These are phyloP conservation scores for Drosophila obscura DNA, from an alignment of 1,140 invertebrate genomes.

Conservation along the genomic window DNA sequence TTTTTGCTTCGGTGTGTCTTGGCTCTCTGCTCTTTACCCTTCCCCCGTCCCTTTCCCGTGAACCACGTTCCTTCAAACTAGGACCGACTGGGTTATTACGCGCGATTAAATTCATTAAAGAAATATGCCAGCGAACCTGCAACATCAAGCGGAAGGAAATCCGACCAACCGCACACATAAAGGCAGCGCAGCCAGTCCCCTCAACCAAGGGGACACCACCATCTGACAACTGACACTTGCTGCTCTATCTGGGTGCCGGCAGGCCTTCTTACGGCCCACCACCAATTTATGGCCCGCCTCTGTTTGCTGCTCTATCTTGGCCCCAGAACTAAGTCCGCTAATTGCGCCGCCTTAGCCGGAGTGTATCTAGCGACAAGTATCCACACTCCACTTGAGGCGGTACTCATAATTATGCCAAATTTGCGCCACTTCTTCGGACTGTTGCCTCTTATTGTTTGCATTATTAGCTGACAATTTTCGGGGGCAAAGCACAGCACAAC, in stretches of 20 bases:
- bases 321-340: constrained; percentile 68
- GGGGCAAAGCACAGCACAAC: neutral
- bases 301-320: constrained; percentile 21
- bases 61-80: too few species aligned
- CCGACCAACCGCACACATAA: neutral
- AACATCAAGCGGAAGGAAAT: constrained; percentile 50
- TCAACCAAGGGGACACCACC: constrained; percentile 18
- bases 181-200: constrained; percentile 10
- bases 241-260: constrained; percentile 61
- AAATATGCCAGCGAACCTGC: constrained; percentile 54
- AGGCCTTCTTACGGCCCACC: constrained; percentile 45
- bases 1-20: too few species aligned
- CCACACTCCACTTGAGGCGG: neutral
- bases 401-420: constrained; percentile 64
- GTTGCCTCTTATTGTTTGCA: constrained; percentile 68
- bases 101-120: constrained; percentile 79
- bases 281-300: constrained; percentile 60
- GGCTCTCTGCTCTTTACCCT: too few species aligned
- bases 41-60: too few species aligned
- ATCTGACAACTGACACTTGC: constrained; percentile 70
- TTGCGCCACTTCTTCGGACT: constrained; percentile 50
- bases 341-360: constrained; percentile 70
- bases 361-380: constrained; percentile 13
- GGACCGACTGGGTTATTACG: too few species aligned
- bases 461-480: constrained; percentile 77